Conservation (phyloP, 2,113 vertebrate species). For the Lichenostomus cassidix region DNA sequence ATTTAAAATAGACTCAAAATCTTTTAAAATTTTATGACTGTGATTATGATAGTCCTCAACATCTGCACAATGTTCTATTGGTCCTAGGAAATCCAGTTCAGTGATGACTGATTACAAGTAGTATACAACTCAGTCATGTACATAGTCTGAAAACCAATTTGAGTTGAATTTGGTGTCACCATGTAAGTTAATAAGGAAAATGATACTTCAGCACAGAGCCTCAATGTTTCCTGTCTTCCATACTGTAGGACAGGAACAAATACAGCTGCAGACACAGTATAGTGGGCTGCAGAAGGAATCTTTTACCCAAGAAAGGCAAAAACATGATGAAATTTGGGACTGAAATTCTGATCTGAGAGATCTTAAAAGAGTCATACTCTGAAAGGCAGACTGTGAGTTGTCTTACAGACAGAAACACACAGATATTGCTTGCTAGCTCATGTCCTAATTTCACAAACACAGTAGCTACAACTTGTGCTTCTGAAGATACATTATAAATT, state of each 20-base stretch:
- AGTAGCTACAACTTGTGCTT: not conserved
- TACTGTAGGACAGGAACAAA: not conserved
- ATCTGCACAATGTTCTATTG: not conserved
- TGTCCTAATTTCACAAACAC: not conserved
- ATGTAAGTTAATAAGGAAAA: not conserved
- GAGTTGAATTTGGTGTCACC: not conserved
- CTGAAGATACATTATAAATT: not conserved
- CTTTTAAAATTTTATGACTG: not conserved
- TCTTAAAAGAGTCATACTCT: not conserved
- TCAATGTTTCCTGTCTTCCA: not conserved
- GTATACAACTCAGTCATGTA: not conserved
- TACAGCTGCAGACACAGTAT: not conserved
- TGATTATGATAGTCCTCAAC: not conserved
- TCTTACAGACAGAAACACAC: not conserved
- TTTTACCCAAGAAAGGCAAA: not conserved
- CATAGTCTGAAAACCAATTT: not conserved
- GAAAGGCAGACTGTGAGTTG: not conserved
- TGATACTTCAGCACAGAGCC: not conserved
- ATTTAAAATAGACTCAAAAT: not conserved
- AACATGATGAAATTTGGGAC: not conserved
- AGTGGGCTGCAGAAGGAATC: not conserved
- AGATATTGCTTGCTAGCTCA: not conserved
- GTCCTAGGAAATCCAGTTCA: not conserved
- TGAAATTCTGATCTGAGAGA: not conserved
- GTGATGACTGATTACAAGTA: not conserved